Conservation (phyloP, 2,113 vertebrate genomes). For the Ursus arctos region DNA sequence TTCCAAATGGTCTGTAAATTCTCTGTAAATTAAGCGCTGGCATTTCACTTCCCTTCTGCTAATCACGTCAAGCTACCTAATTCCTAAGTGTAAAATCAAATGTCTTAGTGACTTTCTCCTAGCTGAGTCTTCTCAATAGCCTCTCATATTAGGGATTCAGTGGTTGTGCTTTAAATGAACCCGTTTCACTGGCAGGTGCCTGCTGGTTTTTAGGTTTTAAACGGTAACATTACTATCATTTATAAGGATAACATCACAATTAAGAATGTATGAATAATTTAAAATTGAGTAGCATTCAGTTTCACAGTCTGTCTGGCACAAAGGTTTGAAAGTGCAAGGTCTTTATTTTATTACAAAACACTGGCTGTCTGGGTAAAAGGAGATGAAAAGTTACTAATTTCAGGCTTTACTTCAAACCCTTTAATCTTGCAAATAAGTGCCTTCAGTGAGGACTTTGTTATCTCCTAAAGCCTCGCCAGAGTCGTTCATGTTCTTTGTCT, state of each 20-base stretch:
- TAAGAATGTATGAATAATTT: constrained; percentile 81
- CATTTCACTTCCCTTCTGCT: constrained; percentile 65
- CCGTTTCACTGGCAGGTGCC: constrained; percentile 71
- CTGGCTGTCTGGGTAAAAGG: constrained; percentile 55
- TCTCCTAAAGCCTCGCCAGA: constrained; percentile 67
- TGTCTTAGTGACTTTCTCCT: constrained; percentile 45
- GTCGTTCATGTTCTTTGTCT: constrained; percentile 69
- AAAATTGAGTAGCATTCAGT: constrained; percentile 72
- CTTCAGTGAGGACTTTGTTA: constrained; percentile 65
- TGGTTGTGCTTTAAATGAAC: constrained; percentile 50
- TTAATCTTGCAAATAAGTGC: constrained; percentile 80
- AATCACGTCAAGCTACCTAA: background rate
- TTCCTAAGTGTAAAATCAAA: constrained; percentile 19
- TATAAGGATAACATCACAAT: constrained; percentile 82
- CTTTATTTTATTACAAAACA: constrained; percentile 83
- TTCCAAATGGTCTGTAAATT: constrained; percentile 51
- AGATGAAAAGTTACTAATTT: constrained; percentile 85
- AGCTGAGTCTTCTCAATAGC: constrained; percentile 67
- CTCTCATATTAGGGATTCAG: constrained; percentile 57
- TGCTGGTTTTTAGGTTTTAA: constrained; percentile 78
- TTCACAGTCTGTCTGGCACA: constrained; percentile 58
- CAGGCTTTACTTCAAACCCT: constrained; percentile 85
- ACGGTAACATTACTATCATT: constrained; percentile 80
- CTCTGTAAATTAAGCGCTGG: constrained; percentile 45
- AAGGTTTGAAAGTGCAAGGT: constrained; percentile 63